These are phyloP conservation scores for Drosophila orena DNA, from an alignment of 1,140 invertebrate species.

Conservation along the genomic window DNA sequence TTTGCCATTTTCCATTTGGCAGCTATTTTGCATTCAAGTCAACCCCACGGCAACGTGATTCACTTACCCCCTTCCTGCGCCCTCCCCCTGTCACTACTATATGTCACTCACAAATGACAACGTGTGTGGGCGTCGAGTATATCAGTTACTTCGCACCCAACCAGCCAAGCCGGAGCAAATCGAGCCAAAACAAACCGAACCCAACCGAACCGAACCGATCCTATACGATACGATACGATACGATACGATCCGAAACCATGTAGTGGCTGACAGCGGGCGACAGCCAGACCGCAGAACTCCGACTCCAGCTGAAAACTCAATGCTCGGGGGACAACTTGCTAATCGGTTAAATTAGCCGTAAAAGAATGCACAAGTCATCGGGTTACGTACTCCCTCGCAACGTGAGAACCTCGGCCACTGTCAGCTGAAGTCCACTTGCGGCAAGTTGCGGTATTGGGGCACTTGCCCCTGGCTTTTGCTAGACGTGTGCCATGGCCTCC, in stretches of 20 bases:
- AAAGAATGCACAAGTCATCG: constrained; percentile 77
- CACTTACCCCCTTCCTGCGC: not conserved
- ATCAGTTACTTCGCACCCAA: constrained; percentile 59
- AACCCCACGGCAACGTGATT: constrained; percentile 15
- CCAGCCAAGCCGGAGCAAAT: constrained; percentile 3
- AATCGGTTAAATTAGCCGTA: constrained; percentile 81
- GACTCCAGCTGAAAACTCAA: constrained; percentile 51
- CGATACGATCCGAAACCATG: constrained; percentile 61
- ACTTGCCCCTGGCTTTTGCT: constrained; percentile 54
- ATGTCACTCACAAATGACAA: constrained; percentile 25
- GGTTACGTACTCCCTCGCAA: constrained; percentile 78
- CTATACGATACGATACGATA: not conserved
- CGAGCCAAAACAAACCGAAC: constrained; percentile 9
- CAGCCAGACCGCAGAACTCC: constrained; percentile 38
- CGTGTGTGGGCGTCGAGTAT: constrained; percentile 76
- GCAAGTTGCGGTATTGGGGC: constrained; percentile 4
- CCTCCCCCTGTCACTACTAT: too few species aligned
- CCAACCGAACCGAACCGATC: not conserved
- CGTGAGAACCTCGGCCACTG: constrained; percentile 61
- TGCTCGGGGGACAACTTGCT: constrained; percentile 62
- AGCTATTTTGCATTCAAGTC: constrained; percentile 54
- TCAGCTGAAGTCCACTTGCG: constrained; percentile 26
- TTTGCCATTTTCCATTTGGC: constrained; percentile 34
- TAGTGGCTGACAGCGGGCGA: constrained; percentile 34
- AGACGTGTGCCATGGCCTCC: constrained; percentile 73